Evolutionary conservation across 2,113 vertebrate species (phyloP).

Genomic region (Lepidothrix coronata): DNA sequence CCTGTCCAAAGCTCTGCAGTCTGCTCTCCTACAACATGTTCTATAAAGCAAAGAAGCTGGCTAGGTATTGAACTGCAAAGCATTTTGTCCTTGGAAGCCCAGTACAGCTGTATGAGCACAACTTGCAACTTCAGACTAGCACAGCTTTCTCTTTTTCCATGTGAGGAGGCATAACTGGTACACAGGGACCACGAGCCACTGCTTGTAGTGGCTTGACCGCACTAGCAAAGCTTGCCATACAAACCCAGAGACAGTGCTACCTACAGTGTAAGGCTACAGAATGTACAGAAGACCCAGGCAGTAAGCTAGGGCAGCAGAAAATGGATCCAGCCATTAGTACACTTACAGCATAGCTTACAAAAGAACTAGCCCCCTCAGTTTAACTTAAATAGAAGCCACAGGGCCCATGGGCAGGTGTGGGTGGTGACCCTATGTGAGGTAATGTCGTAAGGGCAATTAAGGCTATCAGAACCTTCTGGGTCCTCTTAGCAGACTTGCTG

Average conservation of each 20-base stretch:
- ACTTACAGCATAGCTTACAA: not conserved
- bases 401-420: not conserved
- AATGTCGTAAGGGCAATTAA: not conserved
- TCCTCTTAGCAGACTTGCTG: not conserved
- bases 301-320: not conserved
- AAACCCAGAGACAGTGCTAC: accelerated
- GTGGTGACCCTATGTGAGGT: not conserved
- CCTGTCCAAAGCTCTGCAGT: not conserved
- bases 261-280: accelerated
- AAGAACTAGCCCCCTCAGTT: accelerated
- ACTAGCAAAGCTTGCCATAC: accelerated
- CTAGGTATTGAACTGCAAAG: not conserved
- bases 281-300: accelerated
- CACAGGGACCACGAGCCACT: too few relatives aligned
- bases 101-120: accelerated
- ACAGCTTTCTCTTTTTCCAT: not conserved
- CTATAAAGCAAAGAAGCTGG: accelerated
- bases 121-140: not conserved
- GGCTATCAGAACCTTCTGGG: not conserved
- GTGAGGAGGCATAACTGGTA: accelerated
- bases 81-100: not conserved
- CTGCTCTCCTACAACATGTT: not conserved
- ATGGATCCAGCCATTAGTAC: accelerated
- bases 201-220: accelerated
- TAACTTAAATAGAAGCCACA: not conserved